Evolutionary conservation across 2,888 invertebrate species (phyloP).

Genomic region (Pecten maximus): DNA sequence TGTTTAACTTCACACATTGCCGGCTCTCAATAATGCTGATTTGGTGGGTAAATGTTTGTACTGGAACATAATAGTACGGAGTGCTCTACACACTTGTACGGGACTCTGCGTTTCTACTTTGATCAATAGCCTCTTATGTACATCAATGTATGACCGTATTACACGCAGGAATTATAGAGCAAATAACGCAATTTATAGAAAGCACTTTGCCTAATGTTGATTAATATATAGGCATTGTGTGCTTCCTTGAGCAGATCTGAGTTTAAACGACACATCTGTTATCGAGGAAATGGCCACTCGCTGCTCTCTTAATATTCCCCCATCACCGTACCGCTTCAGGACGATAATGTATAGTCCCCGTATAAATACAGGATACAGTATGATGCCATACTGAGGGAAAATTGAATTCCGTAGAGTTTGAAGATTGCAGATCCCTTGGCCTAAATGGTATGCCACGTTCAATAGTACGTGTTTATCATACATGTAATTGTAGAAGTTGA

Average conservation of each 20-base stretch:
- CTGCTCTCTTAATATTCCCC: not conserved
- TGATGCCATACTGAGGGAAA: not conserved
- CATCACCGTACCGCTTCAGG: not conserved
- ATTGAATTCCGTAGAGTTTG: not conserved
- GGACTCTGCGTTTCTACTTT: not conserved
- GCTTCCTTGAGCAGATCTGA: not conserved
- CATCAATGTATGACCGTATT: conserved; percentile 30
- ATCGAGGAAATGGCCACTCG: not conserved
- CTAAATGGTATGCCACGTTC: too few relatives aligned
- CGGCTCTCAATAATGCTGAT: not conserved
- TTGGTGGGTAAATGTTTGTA: conserved; percentile 1
- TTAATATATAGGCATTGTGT: not conserved
- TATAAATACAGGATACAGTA: not conserved
- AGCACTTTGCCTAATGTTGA: conserved; percentile 20
- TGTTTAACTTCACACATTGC: not conserved
- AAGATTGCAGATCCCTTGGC: too few relatives aligned
- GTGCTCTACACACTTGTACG: not conserved
- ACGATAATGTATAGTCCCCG: not conserved
- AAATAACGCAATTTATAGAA: not conserved
- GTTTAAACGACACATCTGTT: not conserved
- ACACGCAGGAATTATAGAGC: not conserved
- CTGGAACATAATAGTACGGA: conserved; percentile 3
- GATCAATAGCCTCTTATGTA: conserved; percentile 17
- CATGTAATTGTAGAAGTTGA: too few relatives aligned
- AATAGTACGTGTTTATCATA: too few relatives aligned